Evolutionary conservation across 2,888 invertebrate genomes (phyloP).

Genomic region (Elmis aenea): DNA sequence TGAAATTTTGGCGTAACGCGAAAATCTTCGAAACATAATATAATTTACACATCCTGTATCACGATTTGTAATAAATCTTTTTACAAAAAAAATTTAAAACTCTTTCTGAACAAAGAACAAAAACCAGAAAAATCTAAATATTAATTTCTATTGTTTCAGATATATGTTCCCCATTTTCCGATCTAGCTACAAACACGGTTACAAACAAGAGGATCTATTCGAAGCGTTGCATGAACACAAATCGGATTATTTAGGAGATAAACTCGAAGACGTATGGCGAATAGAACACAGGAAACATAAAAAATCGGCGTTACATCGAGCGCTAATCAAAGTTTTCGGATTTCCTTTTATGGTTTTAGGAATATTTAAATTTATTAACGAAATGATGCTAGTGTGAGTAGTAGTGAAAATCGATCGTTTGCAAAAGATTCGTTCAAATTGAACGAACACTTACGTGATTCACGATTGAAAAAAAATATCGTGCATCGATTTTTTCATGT

Average conservation of each 20-base stretch:
- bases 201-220: neutral
- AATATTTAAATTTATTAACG: neutral
- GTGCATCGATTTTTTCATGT: no score
- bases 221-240: neutral
- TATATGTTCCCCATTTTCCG: neutral
- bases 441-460: no score
- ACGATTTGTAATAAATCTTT: no score
- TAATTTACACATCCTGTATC: no score
- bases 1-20: no score
- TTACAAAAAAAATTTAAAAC: no score
- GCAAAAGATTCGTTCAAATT: no score
- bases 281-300: constrained; percentile 12
- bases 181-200: neutral
- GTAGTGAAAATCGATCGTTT: no score
- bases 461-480: no score
- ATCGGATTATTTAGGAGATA: constrained; percentile 13
- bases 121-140: no score
- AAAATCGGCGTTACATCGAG: neutral
- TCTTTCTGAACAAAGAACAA: no score
- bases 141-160: neutral
- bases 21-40: no score
- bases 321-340: neutral
- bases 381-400: neutral
- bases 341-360: neutral
- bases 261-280: constrained; percentile 51